These are phyloP conservation scores for Hermaeophaga mercurialis DNA, from an alignment of 2,888 invertebrate species.

Conservation along the genomic window DNA sequence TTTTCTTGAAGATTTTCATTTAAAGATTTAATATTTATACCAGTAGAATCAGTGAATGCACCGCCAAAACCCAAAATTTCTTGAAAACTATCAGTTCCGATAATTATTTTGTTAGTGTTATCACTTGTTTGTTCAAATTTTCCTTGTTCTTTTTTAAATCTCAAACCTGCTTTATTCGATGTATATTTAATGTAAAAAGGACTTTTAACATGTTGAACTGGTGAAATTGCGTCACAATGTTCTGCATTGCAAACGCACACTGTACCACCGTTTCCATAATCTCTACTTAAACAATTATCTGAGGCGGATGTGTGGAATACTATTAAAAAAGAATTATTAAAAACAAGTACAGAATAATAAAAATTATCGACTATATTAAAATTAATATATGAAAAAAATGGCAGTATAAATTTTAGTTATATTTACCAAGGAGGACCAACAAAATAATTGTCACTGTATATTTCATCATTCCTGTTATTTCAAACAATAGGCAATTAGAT, in stretches of 20 bases:
- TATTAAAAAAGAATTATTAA: too few relatives aligned
- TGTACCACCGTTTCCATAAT: neutral
- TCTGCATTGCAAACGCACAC: constrained; percentile 21
- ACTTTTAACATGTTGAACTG: neutral
- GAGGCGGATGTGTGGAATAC: too few relatives aligned
- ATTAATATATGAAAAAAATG: too few relatives aligned
- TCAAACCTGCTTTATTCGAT: constrained; percentile 8
- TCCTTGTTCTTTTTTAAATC: constrained; percentile 9
- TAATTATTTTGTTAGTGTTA: neutral
- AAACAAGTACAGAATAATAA: too few relatives aligned
- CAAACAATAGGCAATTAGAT: too few relatives aligned
- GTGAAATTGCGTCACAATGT: constrained; percentile 12
- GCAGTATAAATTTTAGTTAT: too few relatives aligned
- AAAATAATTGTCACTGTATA: too few relatives aligned
- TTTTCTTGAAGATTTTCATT: constrained; percentile 60
- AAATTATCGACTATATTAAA: too few relatives aligned
- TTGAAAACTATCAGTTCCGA: constrained; percentile 60
- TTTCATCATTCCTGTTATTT: too few relatives aligned
- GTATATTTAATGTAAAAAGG: constrained; percentile 3
- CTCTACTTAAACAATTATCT: constrained; percentile 6
- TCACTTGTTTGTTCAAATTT: neutral
- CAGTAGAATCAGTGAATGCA: constrained; percentile 72
- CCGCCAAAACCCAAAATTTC: constrained; percentile 84
- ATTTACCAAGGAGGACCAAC: too few relatives aligned
- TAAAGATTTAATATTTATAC: constrained; percentile 73